phyloP scores from a whole-genome alignment of 1,140 invertebrate species.

The Drosophila truncata region DNA sequence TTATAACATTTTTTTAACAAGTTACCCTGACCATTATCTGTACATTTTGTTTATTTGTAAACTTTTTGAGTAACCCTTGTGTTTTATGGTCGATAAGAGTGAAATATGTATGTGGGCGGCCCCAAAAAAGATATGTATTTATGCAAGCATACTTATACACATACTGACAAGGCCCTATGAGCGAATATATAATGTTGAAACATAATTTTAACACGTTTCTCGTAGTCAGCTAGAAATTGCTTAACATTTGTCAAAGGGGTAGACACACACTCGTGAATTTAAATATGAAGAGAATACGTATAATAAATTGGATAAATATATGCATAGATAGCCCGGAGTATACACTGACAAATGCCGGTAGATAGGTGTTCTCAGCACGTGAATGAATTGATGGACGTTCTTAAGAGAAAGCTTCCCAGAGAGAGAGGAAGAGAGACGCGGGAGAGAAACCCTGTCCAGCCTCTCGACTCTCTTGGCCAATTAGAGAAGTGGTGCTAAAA shows the following conservation, averaged over 20 bases:
- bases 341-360: not conserved
- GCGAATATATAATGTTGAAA: conserved; percentile 51
- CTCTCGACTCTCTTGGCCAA: conserved; percentile 41
- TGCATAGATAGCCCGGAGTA: not conserved
- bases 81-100: not conserved
- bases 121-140: conserved; percentile 1
- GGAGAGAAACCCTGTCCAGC: not conserved
- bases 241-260: conserved; percentile 45
- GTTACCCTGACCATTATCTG: not conserved
- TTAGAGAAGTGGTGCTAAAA: conserved; percentile 75
- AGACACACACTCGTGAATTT: not conserved
- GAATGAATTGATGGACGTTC: conserved; percentile 17
- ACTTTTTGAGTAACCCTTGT: not conserved
- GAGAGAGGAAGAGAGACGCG: not conserved
- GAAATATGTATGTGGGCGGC: conserved; percentile 5
- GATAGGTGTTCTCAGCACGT: conserved; percentile 6
- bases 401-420: conserved; percentile 13
- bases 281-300: not conserved
- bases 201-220: conserved; percentile 66
- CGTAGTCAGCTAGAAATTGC: conserved; percentile 53
- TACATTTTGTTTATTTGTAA: not conserved
- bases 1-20: not conserved
- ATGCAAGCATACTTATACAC: conserved; percentile 1
- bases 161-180: not conserved
- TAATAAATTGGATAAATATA: conserved; percentile 42